Evolutionary conservation across 2,113 vertebrate species (phyloP), one percentile per base, ranked within the genome.

Genomic region (Pithys albifrons): DNA sequence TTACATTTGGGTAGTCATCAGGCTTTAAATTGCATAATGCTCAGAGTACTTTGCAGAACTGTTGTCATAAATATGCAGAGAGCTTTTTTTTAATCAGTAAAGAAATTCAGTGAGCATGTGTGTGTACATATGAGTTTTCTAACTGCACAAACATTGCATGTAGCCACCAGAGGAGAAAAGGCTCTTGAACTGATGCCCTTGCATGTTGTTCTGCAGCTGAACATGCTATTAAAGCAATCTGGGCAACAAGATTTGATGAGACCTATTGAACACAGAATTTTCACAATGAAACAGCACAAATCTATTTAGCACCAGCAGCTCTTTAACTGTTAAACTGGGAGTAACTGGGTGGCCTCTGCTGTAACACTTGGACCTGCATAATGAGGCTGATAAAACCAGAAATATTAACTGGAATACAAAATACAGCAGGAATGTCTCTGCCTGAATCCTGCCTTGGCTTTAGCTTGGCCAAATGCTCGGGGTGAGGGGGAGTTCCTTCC

Each of bases 241-340:
- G 62, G 55, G 62, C 25, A 93, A 8, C 11, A 43, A 28, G 55
- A 52, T 48, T 45, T 80, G 74, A 76, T 93, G 82, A 88, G 88
- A 85, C 78, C 81, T 91, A 48, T 28, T 80, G 89, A 85, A 88
- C 2, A 0, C 12, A 20, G 65, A 74, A 45, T 75, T 77, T 93
- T 76, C 75, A 62, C 91, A 58, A 19, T 45, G 71, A 46, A 89
- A 51, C 62, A 35, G 49, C 54, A 39, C 54, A 25, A 7, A 77
- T 86, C 83, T 73, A 73, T 95, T 90, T 91, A 83, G 28, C 48
- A 43, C 70, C 70, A 70, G 27, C 52, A 16, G 41, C 39, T 93
- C 75, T 93, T 64, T 80, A 89, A 45, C 73, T 72, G 17, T 79
- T 75, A 70, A 85, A 74, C 64, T 74, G 22, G 33, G 25, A 84